Conservation (phyloP, 2,888 invertebrate species). For the Diaphora mendica region DNA sequence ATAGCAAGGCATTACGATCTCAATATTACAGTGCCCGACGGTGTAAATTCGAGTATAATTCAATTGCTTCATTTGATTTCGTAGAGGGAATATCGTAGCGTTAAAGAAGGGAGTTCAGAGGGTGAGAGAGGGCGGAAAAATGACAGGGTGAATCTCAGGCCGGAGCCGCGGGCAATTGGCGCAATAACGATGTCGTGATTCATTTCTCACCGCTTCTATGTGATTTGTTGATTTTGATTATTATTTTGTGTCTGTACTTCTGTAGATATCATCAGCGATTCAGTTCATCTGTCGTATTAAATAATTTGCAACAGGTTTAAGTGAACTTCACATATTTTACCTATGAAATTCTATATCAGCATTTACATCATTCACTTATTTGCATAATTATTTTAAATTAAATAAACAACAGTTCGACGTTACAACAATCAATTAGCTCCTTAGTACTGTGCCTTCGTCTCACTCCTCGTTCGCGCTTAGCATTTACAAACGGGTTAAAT, state of each 20-base stretch:
- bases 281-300: neutral
- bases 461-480: constrained; percentile 30
- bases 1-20: constrained; percentile 61
- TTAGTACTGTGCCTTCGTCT: constrained; percentile 33
- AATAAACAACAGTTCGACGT: constrained; percentile 21
- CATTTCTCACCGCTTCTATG: constrained; percentile 60
- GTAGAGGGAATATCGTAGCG: constrained; percentile 69
- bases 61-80: constrained; percentile 77
- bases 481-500: constrained; percentile 59
- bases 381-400: constrained; percentile 7
- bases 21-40: constrained; percentile 58
- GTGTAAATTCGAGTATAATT: constrained; percentile 72
- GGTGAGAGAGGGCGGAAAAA: constrained; percentile 71
- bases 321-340: neutral
- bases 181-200: constrained; percentile 67
- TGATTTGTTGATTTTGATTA: constrained; percentile 53
- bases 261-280: neutral
- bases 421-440: constrained; percentile 40
- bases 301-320: neutral
- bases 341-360: neutral
- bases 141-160: constrained; percentile 65
- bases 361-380: too few species aligned
- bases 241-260: constrained; percentile 20
- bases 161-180: constrained; percentile 64
- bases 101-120: constrained; percentile 72